These are phyloP conservation scores for Strigamia maritima DNA, from an alignment of 2,888 invertebrate genomes.

Conservation along the genomic window DNA sequence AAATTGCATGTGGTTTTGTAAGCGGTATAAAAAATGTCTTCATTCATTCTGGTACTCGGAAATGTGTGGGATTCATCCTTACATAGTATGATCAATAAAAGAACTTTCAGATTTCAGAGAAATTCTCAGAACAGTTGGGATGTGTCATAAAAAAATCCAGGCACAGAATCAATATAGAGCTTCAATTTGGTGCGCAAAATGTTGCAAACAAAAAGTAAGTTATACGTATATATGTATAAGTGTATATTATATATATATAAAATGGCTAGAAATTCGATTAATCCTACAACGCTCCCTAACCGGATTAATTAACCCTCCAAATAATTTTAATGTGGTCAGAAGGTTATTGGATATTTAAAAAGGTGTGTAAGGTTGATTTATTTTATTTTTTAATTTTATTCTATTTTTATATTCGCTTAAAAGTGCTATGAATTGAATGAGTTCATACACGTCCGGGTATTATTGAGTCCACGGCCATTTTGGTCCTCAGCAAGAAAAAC, in stretches of 20 bases:
- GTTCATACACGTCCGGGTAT: slow-evolving; percentile 3
- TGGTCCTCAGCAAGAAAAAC: background rate
- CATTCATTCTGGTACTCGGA: slow-evolving; percentile 1
- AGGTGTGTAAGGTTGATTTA: background rate
- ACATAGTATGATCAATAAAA: background rate
- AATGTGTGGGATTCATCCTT: slow-evolving; percentile 12
- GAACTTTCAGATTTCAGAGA: background rate
- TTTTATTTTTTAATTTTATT: background rate
- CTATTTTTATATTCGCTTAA: background rate
- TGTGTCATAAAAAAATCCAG: background rate
- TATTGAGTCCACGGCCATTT: slow-evolving; percentile 25
- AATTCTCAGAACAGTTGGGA: background rate
- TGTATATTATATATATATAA: no score
- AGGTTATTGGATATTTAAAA: background rate
- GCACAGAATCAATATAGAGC: background rate
- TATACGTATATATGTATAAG: no score
- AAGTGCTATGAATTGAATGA: background rate
- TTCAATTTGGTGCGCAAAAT: no score
- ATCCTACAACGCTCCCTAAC: background rate
- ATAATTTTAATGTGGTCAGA: background rate
- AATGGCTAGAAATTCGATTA: background rate
- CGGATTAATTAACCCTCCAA: background rate
- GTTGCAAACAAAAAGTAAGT: no score
- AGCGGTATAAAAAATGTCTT: background rate
- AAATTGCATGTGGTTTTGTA: background rate